Conservation (phyloP, 2,113 vertebrate genomes). For the Thomomys bottae region DNA sequence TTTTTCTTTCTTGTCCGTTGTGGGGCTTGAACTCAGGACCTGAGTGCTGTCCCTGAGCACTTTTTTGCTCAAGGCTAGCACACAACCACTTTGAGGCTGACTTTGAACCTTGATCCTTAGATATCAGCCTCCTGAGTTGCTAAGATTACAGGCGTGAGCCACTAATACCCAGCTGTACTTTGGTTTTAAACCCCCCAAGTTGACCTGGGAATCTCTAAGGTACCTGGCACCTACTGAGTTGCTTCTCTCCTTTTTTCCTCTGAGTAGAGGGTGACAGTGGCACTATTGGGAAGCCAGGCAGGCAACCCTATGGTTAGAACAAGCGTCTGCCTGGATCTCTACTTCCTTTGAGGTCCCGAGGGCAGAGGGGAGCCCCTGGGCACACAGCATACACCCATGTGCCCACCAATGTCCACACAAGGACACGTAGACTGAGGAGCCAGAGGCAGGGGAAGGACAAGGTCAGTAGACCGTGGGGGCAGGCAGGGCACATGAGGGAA, state of each 20-base stretch:
- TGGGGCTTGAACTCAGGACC: background rate
- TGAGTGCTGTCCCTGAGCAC: background rate
- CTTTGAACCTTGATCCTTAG: too few relatives aligned
- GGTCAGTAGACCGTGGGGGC: slow-evolving; percentile 2
- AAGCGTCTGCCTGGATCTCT: background rate
- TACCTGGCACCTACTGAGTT: background rate
- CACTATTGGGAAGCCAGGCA: background rate
- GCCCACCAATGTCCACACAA: background rate
- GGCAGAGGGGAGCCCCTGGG: background rate
- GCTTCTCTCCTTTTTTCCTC: background rate
- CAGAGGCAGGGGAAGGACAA: background rate
- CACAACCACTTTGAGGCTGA: too few relatives aligned
- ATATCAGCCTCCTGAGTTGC: too few relatives aligned
- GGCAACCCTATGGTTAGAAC: background rate
- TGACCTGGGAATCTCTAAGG: background rate
- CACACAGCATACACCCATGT: background rate
- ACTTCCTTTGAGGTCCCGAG: background rate
- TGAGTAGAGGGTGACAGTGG: background rate
- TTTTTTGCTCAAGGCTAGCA: too few relatives aligned
- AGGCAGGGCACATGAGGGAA: slow-evolving; percentile 8
- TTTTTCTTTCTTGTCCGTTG: background rate
- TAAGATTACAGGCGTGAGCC: too few relatives aligned
- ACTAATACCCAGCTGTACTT: background rate
- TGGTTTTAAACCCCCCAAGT: too few relatives aligned
- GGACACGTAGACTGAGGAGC: background rate